Conservation (phyloP, 2,888 invertebrate genomes). For the Eueremaeus valkanovi region DNA sequence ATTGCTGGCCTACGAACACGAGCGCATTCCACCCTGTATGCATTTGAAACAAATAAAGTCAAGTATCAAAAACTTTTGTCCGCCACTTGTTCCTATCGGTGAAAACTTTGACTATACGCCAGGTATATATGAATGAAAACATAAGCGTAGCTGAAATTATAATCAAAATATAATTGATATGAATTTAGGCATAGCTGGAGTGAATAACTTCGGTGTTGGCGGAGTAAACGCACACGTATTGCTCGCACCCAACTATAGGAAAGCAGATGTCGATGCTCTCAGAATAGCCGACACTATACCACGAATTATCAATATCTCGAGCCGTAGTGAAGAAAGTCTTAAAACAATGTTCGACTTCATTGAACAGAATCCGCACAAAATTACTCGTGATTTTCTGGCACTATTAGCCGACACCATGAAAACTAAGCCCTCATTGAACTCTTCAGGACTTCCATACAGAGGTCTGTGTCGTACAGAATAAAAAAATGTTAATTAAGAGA, state of each 20-base stretch:
- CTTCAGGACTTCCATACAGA: conserved; percentile 26
- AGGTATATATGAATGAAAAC: neutral
- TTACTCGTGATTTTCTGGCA: conserved; percentile 37
- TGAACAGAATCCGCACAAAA: neutral
- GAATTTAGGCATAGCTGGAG: conserved; percentile 31
- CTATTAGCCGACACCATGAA: conserved; percentile 10
- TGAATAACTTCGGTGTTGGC: conserved; percentile 28
- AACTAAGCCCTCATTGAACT: conserved; percentile 1
- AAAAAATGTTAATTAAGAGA: too few species aligned
- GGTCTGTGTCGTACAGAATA: too few species aligned
- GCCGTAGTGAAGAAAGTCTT: conserved; percentile 39
- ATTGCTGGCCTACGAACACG: conserved; percentile 55
- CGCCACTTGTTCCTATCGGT: neutral
- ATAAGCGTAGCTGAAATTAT: too few species aligned
- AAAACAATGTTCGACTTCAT: neutral
- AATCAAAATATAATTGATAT: neutral
- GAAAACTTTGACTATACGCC: conserved; percentile 19
- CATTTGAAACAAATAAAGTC: conserved; percentile 57
- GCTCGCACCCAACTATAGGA: conserved; percentile 31
- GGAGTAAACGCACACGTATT: conserved; percentile 11
- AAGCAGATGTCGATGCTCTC: neutral
- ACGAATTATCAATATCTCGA: conserved; percentile 21
- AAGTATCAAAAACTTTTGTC: conserved; percentile 52
- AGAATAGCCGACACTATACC: conserved; percentile 25
- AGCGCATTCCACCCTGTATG: conserved; percentile 47